Evolutionary conservation across 2,797 vertebrate genomes (phyloP), one percentile per base, ranked within the genome.

Genomic region (Clarias platycephalus): DNA sequence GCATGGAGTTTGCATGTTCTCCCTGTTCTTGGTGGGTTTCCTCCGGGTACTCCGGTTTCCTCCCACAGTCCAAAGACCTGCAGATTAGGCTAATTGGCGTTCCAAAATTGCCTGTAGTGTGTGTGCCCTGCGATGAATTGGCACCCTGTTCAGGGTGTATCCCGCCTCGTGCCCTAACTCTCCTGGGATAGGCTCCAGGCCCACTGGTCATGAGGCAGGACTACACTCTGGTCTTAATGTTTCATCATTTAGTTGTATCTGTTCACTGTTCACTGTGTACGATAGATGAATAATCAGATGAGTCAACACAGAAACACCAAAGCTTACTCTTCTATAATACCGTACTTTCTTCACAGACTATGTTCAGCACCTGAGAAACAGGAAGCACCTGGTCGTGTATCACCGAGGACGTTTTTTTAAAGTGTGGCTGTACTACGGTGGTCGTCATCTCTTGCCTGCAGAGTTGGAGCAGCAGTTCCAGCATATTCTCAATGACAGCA

Each of bases 401-500:
- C 96, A 99, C 93, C 92, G 90, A 71, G 98, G 98, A 7, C 95
- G 97, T 9, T 97, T 96, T 90, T 99, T 96, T 92, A 94, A 96
- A 85, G 83, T 99, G 26, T 97, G 97, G 95, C 91, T 99, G 3
- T 99, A 99, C 85, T 94, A 96, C 0, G 96, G 96, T 18, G 96
- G 96, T n/a, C 93, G 94, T 31, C 94, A 96, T 85, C 96, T 99
- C 57, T 88, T 89, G 44, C 97, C 98, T 22, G 93, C 95, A 0
- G 97, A 98, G 90, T 94, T 99, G 49, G 95, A 99, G 93, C 88
- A 93, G 80, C 98, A 99, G 90, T 97, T 98, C 93, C 97, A 97
- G 92, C 93, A 93, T 86, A 98, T 99, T 90, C 95, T 99, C 86
- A 96, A 94, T 0, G 96, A 99, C 53, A 93, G 93, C 1, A 93